These are phyloP conservation scores for Palythoa heliodiscus DNA, from an alignment of 92 coral and sea anemone species.

Conservation along the genomic window DNA sequence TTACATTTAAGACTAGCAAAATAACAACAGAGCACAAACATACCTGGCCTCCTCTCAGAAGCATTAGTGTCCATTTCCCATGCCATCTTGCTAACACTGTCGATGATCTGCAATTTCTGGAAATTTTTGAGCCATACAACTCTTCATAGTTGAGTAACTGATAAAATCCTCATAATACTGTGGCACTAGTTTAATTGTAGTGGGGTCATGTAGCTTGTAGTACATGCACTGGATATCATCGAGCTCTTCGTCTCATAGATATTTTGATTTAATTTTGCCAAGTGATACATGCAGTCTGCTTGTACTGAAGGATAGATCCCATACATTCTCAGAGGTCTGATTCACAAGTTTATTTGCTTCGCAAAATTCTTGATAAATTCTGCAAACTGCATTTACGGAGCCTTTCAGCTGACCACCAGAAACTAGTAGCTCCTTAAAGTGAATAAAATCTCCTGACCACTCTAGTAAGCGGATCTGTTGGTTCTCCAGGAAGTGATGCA, in stretches of 20 bases:
- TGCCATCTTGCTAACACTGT: slow-evolving; percentile 43
- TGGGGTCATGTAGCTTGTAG: slow-evolving; percentile 25
- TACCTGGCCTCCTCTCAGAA: slow-evolving; percentile 44
- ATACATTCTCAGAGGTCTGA: slow-evolving; percentile 9
- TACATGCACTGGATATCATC: slow-evolving; percentile 33
- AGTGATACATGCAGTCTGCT: slow-evolving; percentile 7
- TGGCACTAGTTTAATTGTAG: slow-evolving; percentile 6
- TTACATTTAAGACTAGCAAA: neutral
- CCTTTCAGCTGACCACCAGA: slow-evolving; percentile 27
- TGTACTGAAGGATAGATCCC: slow-evolving; percentile 15
- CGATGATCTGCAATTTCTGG: slow-evolving; percentile 40
- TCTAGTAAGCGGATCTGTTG: slow-evolving; percentile 7
- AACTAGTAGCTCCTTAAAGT: neutral
- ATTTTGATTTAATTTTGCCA: slow-evolving; percentile 27
- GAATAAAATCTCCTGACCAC: neutral
- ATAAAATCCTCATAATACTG: slow-evolving; percentile 46
- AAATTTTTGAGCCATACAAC: slow-evolving; percentile 41
- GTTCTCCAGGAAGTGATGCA: slow-evolving; percentile 1
- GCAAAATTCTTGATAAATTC: slow-evolving; percentile 24
- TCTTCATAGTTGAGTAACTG: slow-evolving; percentile 34
- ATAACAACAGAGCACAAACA: neutral
- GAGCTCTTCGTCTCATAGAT: slow-evolving; percentile 44
- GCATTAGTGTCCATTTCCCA: slow-evolving; percentile 28
- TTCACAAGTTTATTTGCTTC: slow-evolving; percentile 19
- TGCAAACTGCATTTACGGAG: slow-evolving; percentile 12